These are phyloP conservation scores for Lathamus discolor DNA, from an alignment of 2,113 vertebrate genomes.

Conservation along the genomic window DNA sequence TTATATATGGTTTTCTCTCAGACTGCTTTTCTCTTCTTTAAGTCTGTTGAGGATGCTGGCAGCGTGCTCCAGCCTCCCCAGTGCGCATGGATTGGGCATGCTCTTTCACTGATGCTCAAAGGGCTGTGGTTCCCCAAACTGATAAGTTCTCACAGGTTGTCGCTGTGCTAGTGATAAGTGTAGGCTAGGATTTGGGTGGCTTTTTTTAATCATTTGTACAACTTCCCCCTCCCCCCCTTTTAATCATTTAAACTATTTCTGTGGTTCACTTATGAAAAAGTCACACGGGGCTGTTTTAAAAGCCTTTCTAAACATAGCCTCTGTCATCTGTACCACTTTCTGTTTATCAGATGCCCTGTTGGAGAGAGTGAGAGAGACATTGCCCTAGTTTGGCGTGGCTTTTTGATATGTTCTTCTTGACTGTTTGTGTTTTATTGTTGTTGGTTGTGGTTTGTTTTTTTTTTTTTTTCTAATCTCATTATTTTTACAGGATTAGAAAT, in stretches of 20 bases:
- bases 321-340: background rate
- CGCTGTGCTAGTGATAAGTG: background rate
- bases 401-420: background rate
- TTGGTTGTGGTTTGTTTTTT: background rate
- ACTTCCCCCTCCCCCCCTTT: background rate
- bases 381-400: background rate
- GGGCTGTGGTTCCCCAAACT: background rate
- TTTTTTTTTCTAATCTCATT: background rate
- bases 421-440: background rate
- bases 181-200: background rate
- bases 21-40: background rate
- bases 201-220: background rate
- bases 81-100: background rate
- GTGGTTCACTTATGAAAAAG: background rate
- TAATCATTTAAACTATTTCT: background rate
- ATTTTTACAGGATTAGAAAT: conserved; percentile 5
- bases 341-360: conserved; percentile 28
- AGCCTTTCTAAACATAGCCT: conserved; percentile 47
- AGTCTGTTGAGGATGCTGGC: background rate
- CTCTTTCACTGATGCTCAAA: background rate
- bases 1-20: background rate
- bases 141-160: background rate
- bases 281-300: background rate
- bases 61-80: accelerated
- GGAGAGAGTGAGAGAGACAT: background rate